Evolutionary conservation across 1,140 invertebrate genomes (phyloP), one percentile per base, ranked within the genome.

Genomic region (Conus ventricosus): DNA sequence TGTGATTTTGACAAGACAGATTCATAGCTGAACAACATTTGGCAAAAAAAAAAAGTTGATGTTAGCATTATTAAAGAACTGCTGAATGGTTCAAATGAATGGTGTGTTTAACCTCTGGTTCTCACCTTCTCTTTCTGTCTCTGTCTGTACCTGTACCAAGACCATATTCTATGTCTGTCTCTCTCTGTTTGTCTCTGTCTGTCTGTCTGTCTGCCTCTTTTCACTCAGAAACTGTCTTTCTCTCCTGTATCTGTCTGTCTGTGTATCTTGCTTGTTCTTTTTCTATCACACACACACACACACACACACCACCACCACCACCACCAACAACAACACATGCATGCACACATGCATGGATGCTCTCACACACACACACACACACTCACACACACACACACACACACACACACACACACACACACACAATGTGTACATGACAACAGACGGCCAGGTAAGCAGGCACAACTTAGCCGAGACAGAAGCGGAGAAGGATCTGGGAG

Each of bases 331-430:
- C n/a, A 85, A 85, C 84, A 85, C 84, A 71, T 25, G 71, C 63
- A 27, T 25, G 71, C 11, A 67, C 57, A 39, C 84, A 67, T 8
- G 39, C 39, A 39, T 39, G 39, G 0, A 39, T 39, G 39, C 78
- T 8, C 78, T 27, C 57, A 85, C 57, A 71, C 84, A 85, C 57
- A 85, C 84, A 85, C 82, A 84, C 82, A 85, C 84, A 67, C 84
- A 67, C 57, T 11, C 84, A 85, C 84, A 67, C 55, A 85, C 57
- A 85, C 7, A 85, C 84, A 85, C 84, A 85, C 84, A 60, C 57
- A 15, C 57, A 71, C 51, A 23, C 27, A 85, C 57, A 39, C 84
- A 67, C n/a, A 39, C 39, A 39, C 39, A 39, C 39, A 39, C 39
- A 39, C 39, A 39, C 39, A n/a, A n/a, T n/a, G n/a, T n/a, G n/a